Evolutionary conservation across 2,797 vertebrate genomes (phyloP), one percentile per base, ranked within the genome.

Genomic region (Artibeus jamaicensis): DNA sequence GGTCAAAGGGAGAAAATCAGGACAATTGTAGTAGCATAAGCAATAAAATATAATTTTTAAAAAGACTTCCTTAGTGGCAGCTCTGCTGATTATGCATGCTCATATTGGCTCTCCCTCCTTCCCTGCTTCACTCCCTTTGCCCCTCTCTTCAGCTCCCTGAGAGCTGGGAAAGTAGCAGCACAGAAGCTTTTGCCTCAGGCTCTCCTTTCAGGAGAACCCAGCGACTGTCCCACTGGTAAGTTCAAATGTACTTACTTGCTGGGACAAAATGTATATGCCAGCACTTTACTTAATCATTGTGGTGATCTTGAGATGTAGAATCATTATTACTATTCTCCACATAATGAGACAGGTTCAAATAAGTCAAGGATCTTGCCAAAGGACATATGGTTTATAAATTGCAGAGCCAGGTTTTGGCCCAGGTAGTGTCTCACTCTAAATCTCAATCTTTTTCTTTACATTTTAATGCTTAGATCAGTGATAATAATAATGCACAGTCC

Each of bases 401-500:
- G 67, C 34, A 62, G 18, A 89, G 6, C 2, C 85, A 82, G 42
- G 10, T 65, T 89, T 77, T 65, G 59, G 68, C 88, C 55, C 18
- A 39, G 32, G n/a, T 89, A 39, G 32, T 53, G 1, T 91, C 48
- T 77, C 79, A n/a, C 21, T 81, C 50, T 81, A 96, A 98, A 97
- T 87, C n/a, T 89, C 39, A 79, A 46, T 22, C 6, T 93, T 67
- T 73, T 91, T n/a, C 32, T 70, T 11, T 32, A 18, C 2, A 37
- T 4, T 16, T 70, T 50, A 9, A 6, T 37, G 44, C 22, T 24
- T 68, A 94, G 6, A 59, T 92, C 34, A 83, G 44, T 11, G 12
- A 39, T 42, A 53, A 83, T 48, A 92, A 86, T 77, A 79, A 39
- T 44, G 26, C 34, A 6, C 4, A 21, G 22, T 39, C 65, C 78